Percentiles rank a stretch among this genome's conserved stretches.
Conservation (phyloP, 2,888 invertebrate genomes). For the Drosophila yooni region DNA sequence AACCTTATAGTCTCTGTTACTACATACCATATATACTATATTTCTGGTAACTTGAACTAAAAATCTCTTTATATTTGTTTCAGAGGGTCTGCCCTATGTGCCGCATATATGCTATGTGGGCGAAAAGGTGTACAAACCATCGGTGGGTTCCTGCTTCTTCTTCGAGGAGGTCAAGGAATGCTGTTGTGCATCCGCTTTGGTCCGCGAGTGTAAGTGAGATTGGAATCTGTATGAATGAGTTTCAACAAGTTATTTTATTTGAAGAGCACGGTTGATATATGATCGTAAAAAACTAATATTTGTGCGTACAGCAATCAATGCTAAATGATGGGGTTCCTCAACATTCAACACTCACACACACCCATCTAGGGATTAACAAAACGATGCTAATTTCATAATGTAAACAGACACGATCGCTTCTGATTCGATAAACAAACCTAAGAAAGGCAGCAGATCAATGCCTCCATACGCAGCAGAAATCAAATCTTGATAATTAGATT, state of each 20-base stretch:
- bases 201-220: slow-evolving; percentile 83
- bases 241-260: slow-evolving; percentile 16
- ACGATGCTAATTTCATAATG: slow-evolving; percentile 71
- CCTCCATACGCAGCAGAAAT: slow-evolving; percentile 43
- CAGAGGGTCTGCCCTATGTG: slow-evolving; percentile 85
- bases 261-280: slow-evolving; percentile 6
- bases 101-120: slow-evolving; percentile 85
- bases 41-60: neutral
- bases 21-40: neutral
- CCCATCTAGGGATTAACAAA: slow-evolving; percentile 68
- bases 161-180: slow-evolving; percentile 84
- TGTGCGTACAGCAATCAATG: slow-evolving; percentile 33
- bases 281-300: slow-evolving; percentile 20
- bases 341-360: slow-evolving; percentile 32
- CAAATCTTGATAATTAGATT: slow-evolving; percentile 75
- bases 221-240: slow-evolving; percentile 13
- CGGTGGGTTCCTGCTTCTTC: slow-evolving; percentile 83
- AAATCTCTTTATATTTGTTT: slow-evolving; percentile 13
- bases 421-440: slow-evolving; percentile 43
- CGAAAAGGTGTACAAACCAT: slow-evolving; percentile 80
- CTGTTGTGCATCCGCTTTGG: slow-evolving; percentile 82
- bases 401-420: slow-evolving; percentile 52
- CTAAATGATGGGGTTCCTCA: slow-evolving; percentile 37
- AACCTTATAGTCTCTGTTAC: neutral
- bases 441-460: slow-evolving; percentile 33